Base-by-base conservation (phyloP, 1,140 invertebrate genomes). In the Atta cephalotes region DNA sequence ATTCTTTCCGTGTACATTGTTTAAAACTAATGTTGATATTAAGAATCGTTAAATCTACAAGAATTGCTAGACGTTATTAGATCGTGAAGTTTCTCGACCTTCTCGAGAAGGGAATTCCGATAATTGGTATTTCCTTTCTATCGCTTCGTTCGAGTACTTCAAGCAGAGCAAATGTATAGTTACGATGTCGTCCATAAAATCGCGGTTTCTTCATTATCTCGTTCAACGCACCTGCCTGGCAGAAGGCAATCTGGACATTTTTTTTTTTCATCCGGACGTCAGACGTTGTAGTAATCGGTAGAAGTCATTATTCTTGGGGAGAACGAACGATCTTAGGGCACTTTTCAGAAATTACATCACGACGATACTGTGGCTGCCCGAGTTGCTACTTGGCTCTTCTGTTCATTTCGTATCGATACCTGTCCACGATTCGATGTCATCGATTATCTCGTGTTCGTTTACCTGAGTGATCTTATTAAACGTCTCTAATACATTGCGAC, bases 131-230 rank as follows among this genome's bases (percentile, higher is more conserved):
- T 76, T 84, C 21, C 51, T 60, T 58, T 21, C 70, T 62, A 81
- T 71, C 66, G 25, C 25, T 35, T 31, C 14, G 14, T 35, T 25
- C 31, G 14, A 81, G 63, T 10, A 49, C 12, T 70, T 71, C 49
- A 39, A 35, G 31, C 78, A 21, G 65, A 39, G 65, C 65, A 70
- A 39, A 56, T 10, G 56, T 62, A 51, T 70, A 74, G 70, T 84
- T 84, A 84, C 35, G 49, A 31, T 60, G 62, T 35, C 58, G 28
- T 16, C 28, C 60, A 45, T 66, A 66, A 65, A 79, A 56, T 21
- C 82, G 82, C 51, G 51, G 74, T 85, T 85, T 85, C 82, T 66
- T 79, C 76, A 85, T 85, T 58, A 79, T 53, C 60, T 4, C n/a
- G 45, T 78, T 53, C n/a, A 45, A 78, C 82, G 51, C 82, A 39